Base-by-base conservation (phyloP, 2,113 vertebrate genomes). In the Sorex araneus region DNA sequence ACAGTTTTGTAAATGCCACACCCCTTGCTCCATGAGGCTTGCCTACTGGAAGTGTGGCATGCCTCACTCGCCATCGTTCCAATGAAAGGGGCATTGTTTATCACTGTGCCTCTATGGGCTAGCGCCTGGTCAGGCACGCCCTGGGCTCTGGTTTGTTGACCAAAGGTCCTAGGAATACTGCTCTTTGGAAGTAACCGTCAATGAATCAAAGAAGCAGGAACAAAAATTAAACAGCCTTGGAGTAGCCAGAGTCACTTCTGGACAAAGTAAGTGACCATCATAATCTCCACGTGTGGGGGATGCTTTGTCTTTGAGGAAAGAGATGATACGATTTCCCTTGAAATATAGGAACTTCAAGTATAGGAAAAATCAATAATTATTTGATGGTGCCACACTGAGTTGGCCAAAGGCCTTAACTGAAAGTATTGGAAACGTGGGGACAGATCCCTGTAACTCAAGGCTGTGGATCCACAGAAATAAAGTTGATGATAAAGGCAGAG, bases 401-500 rank as follows among this genome's bases (percentile, higher is more conserved):
- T 69, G 76, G 43, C 73, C 57, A 57, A 89, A 89, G 85, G 43
- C 4, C 15, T 90, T 71, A 28, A 60, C 81, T 40, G 63, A 30
- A 8, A 93, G 87, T 87, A 47, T 50, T 66, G n/a, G 40, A 82
- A 8, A 75, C 47, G 36, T 96, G 67, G 64, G 88, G 94, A 71
- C 32, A 78, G 77, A 79, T 18, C 8, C 50, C 10, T 79, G 8
- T 50, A 95, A 92, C 84, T 93, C 57, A 66, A 87, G 74, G 64
- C 43, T 89, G 34, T 75, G 28, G 89, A 82, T 23, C 64, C 27
- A 11, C 1, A 64, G 16, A 45, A 69, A 9, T 19, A 36, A 88
- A 23, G 9, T 71, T 78, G 63, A 43, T 60, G 87, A 94, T 32
- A 93, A 91, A 77, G 19, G n/a, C n/a, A 71, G 54, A 70, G 70